Evolutionary conservation across 2,888 invertebrate genomes (phyloP), one percentile per base, ranked within the genome.

Genomic region (Acanthacorydalis orientalis): DNA sequence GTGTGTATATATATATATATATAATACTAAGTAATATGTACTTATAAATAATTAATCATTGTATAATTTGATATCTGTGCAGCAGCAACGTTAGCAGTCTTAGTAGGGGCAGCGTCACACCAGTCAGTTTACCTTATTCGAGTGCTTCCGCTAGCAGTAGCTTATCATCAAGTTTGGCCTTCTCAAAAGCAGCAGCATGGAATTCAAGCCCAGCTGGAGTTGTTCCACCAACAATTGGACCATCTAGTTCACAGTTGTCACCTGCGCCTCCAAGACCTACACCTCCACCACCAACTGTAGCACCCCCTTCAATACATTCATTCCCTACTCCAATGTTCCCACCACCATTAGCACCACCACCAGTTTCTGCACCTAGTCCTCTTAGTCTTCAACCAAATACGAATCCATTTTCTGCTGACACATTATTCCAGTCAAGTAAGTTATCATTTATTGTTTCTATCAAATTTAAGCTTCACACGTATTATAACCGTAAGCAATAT

Each of bases 401-500:
- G 8, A 86, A 83, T 66, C 87, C 88, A 1, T 88, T 88, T 68
- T 86, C 88, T 10, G 87, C 88, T 7, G 88, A 89, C 64, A 87
- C 86, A 57, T 75, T 89, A 53, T 87, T 88, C 64, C 86, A 87
- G 70, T 77, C 84, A 55, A 87, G 83, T 78, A 72, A 82, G 81
- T 74, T 60, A 60, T 23, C 23, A 23, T 6, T 23, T 6, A 23
- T 23, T 23, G 6, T 23, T 23, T 23, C 23, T 4, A 23, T 23
- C 3, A 6, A 23, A 6, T 23, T 23, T 23, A 23, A 23, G 6
- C 6, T 23, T 23, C 6, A 6, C 2, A 23, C 2, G 23, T n/a
- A n/a, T n/a, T n/a, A n/a, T n/a, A n/a, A n/a, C n/a, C n/a, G n/a
- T n/a, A n/a, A n/a, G n/a, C n/a, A n/a, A n/a, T n/a, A n/a, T n/a